phyloP scores from a whole-genome alignment of 2,797 vertebrate species.

The Phyllotis vaccarum region DNA sequence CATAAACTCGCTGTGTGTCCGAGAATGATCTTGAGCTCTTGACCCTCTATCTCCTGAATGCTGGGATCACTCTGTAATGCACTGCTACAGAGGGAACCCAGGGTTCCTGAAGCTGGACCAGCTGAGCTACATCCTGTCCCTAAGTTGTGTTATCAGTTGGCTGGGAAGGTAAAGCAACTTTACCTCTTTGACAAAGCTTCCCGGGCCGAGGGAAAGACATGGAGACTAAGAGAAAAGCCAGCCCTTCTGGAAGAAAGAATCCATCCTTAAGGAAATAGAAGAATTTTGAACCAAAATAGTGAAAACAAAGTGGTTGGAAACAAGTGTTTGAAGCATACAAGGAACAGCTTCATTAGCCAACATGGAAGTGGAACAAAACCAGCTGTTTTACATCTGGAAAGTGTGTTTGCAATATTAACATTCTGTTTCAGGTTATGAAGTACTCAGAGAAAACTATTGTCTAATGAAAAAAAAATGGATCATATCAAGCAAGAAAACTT shows the following conservation, averaged over 20 bases:
- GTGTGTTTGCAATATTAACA: neutral
- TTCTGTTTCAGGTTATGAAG: constrained; percentile 53
- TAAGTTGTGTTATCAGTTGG: neutral
- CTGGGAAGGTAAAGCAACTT: neutral
- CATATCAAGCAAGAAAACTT: neutral
- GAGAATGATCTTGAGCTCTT: neutral
- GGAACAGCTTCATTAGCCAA: constrained; percentile 24
- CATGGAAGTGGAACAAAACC: neutral
- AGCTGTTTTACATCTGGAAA: neutral
- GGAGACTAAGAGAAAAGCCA: neutral
- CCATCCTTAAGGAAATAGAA: constrained; percentile 27
- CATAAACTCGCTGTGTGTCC: neutral
- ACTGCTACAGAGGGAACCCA: neutral
- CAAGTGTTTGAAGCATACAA: neutral
- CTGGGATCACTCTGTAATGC: neutral
- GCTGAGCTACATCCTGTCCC: neutral
- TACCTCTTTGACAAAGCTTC: neutral
- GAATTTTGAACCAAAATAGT: constrained; percentile 24
- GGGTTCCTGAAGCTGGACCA: neutral
- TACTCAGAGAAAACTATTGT: constrained; percentile 47
- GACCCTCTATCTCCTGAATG: neutral
- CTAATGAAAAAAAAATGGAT: constrained; percentile 12
- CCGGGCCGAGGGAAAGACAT: neutral
- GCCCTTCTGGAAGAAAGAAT: constrained; percentile 41
- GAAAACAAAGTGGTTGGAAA: constrained; percentile 62